Evolutionary conservation across 2,113 vertebrate genomes (phyloP).

Genomic region (Fregetta grallaria): DNA sequence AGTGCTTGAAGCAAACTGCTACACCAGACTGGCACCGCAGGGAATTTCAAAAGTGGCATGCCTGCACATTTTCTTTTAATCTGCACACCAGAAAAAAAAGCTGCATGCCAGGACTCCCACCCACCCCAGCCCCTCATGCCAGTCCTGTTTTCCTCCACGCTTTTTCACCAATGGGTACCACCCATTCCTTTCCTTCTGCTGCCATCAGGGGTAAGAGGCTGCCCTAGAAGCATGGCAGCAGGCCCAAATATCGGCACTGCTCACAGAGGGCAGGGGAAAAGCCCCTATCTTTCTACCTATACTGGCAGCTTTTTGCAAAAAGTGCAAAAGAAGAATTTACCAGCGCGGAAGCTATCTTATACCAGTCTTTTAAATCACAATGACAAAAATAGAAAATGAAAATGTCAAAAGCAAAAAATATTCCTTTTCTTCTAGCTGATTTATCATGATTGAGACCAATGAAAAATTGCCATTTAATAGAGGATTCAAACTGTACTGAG

Average conservation of each 20-base stretch:
- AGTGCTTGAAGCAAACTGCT: neutral
- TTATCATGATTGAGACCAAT: neutral
- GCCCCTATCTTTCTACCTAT: neutral
- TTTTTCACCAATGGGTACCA: neutral
- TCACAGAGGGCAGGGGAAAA: neutral
- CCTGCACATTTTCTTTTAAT: neutral
- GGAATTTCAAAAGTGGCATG: neutral
- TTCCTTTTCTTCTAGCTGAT: neutral
- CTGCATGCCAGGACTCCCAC: neutral
- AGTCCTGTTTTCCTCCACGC: neutral
- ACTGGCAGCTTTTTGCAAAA: neutral
- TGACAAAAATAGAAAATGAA: neutral
- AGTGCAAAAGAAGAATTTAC: neutral
- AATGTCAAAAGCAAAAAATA: neutral
- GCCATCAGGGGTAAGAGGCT: neutral
- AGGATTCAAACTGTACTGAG: neutral
- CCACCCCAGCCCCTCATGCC: neutral
- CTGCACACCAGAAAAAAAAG: neutral
- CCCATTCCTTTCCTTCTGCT: neutral
- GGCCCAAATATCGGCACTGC: neutral
- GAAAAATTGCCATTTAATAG: neutral
- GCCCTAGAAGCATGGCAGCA: fast-evolving
- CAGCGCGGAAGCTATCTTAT: neutral
- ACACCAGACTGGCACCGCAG: neutral
- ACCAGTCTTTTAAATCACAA: neutral